A percentile compares a stretch with the other conserved stretches of the same genome.
Conservation (phyloP, 2,888 invertebrate species). For the Gymnosoma rotundatum region DNA sequence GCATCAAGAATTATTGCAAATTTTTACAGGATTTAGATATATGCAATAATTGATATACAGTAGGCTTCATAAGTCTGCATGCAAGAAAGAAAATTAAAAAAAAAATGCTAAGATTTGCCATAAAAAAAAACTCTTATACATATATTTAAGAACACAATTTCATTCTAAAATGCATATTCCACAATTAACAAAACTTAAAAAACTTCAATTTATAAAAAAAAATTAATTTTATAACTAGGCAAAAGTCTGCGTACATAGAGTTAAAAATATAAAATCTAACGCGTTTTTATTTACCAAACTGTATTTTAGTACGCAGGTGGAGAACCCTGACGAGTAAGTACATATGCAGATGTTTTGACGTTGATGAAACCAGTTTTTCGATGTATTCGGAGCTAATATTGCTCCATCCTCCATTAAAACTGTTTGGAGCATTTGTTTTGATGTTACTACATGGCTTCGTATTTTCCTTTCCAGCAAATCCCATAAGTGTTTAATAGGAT, state of each 20-base stretch:
- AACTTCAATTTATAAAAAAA: too few relatives aligned
- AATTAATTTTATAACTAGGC: not conserved
- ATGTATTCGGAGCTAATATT: not conserved
- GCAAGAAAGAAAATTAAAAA: too few relatives aligned
- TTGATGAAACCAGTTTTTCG: constrained; percentile 2
- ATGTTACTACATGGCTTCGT: too few relatives aligned
- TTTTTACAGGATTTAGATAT: too few relatives aligned
- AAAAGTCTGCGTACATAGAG: constrained; percentile 13
- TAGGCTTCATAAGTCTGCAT: too few relatives aligned
- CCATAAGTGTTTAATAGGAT: too few relatives aligned
- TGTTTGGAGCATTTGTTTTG: not conserved
- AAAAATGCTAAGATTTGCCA: too few relatives aligned
- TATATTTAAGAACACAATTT: not conserved
- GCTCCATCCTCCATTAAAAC: not conserved
- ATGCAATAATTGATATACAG: too few relatives aligned
- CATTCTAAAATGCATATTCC: not conserved
- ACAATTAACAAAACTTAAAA: not conserved
- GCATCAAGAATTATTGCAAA: too few relatives aligned
- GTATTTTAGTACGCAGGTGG: constrained; percentile 1
- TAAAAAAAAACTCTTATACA: not conserved
- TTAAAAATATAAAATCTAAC: not conserved
- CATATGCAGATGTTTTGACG: constrained; percentile 6
- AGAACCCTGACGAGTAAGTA: constrained; percentile 2
- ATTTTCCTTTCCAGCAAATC: too few relatives aligned
- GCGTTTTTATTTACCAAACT: not conserved